Evolutionary conservation across 2,113 vertebrate species (phyloP).

Genomic region (Pampusana beccarii): DNA sequence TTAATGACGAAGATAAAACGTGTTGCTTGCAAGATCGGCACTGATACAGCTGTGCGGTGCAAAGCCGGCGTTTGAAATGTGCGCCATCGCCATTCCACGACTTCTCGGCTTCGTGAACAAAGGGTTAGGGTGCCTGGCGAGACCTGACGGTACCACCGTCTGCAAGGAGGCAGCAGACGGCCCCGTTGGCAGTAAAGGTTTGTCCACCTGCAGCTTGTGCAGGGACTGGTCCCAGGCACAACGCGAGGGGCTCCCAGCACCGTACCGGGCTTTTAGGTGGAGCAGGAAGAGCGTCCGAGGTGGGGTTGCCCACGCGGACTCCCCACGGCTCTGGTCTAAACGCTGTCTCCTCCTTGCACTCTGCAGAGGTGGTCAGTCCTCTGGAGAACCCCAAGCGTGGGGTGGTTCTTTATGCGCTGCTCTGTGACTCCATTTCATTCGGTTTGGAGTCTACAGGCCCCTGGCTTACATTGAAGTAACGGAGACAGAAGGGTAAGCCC

Average conservation of each 20-base stretch:
- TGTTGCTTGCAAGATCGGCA: not conserved
- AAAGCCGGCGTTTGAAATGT: not conserved
- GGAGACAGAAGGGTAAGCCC: not conserved
- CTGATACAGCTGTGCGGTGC: not conserved
- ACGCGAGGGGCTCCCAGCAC: accelerated
- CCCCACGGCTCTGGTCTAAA: not conserved
- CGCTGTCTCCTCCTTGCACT: accelerated
- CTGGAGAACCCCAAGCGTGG: accelerated
- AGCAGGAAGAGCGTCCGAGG: not conserved
- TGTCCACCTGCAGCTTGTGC: not conserved
- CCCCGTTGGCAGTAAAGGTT: not conserved
- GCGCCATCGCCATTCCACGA: not conserved
- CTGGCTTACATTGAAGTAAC: not conserved
- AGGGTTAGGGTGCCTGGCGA: not conserved
- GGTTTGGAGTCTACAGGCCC: not conserved
- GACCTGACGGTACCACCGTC: not conserved
- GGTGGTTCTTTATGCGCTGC: not conserved
- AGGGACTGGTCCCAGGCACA: not conserved
- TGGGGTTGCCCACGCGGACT: not conserved
- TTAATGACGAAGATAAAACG: not conserved
- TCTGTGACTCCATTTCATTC: accelerated
- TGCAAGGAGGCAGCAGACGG: not conserved
- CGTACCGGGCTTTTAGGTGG: accelerated
- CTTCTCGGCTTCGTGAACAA: not conserved
- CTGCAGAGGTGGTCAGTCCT: not conserved